phyloP scores from a whole-genome alignment of 2,797 vertebrate species.

The Gambelia wislizenii region DNA sequence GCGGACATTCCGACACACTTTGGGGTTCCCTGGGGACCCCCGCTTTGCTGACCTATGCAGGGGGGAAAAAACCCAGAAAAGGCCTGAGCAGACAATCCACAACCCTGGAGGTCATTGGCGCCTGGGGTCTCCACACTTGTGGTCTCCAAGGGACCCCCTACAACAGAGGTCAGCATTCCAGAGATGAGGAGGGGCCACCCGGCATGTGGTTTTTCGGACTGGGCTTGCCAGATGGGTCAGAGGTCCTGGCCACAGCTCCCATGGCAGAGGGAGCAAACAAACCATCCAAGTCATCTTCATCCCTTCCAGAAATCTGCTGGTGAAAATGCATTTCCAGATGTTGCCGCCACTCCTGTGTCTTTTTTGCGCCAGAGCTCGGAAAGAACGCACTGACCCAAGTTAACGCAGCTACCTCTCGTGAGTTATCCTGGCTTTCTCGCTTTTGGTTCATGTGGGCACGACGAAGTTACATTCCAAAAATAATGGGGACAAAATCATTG shows the following conservation, averaged over 20 bases:
- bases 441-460: no score
- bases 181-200: background rate
- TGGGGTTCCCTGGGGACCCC: background rate
- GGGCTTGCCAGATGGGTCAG: background rate
- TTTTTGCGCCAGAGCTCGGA: no score
- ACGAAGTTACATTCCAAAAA: no score
- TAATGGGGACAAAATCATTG: no score
- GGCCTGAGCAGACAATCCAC: background rate
- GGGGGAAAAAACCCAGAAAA: background rate
- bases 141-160: background rate
- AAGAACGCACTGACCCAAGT: no score
- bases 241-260: background rate
- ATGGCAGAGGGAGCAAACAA: no score
- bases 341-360: no score
- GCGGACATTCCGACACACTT: background rate
- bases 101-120: accelerated
- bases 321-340: no score
- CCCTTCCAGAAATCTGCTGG: background rate
- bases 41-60: background rate
- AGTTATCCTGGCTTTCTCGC: no score
- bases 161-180: background rate
- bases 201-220: background rate
- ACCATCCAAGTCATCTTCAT: background rate
- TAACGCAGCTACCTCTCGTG: no score
- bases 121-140: background rate